Evolutionary conservation across 2,888 invertebrate genomes (phyloP), one percentile per base, ranked within the genome.

Genomic region (Lasioglossum calceatum): DNA sequence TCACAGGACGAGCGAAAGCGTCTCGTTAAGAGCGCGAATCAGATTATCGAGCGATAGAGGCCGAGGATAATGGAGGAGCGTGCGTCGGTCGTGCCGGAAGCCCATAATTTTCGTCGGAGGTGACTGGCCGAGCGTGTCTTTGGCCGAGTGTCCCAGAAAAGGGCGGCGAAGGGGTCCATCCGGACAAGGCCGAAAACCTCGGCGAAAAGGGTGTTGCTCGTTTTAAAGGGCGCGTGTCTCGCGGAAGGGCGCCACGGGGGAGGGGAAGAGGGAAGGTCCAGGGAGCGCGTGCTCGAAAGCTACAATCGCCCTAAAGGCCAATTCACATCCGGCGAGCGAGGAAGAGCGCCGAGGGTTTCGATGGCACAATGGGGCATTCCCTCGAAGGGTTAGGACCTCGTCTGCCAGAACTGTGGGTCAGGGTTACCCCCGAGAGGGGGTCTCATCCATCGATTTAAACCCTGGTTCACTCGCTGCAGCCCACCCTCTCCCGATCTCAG

Each of bases 321-420:
- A 93, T 92, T 92, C 91, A 87, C 86, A 90, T 89, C 86, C 84
- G 88, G 50, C 79, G 79, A 78, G 81, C 74, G 84, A 86, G 71
- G 74, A 82, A 81, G 82, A 77, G 74, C 70, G 58, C 58, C 81
- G 73, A 82, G 70, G 79, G 85, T 67, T 78, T 75, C 84, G 85
- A n/a, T 71, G 85, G 89, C 79, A 92, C 91, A 93, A 92, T 90
- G 85, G 89, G 89, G 88, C 91, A 92, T 92, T 93, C 92, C 93
- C 93, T 92, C 92, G 92, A 92, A 92, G 88, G 91, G 89, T 90
- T 90, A 90, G 82, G 82, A 90, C 86, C 85, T 87, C 77, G 87
- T 84, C 91, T 87, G 86, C 81, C 87, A 85, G 88, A 91, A 84
- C 93, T 94, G 92, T 93, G 94, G 94, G 94, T 94, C 94, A 94